Evolutionary conservation across 2,797 vertebrate genomes (phyloP), one percentile per base, ranked within the genome.

Genomic region (Acipenser ruthenus): DNA sequence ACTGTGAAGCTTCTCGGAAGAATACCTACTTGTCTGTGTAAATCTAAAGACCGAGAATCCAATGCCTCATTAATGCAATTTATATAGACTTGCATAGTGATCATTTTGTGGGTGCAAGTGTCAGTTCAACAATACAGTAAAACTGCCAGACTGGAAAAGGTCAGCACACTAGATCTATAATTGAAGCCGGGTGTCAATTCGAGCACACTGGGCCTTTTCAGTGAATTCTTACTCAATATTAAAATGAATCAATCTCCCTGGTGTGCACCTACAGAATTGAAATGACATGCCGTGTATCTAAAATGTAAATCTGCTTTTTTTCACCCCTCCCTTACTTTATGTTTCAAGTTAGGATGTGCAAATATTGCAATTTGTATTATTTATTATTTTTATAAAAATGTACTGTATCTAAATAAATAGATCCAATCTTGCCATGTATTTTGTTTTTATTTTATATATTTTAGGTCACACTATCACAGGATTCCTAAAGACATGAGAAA

Each of bases 1-100:
- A 37, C 23, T 37, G 8, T 8, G 9, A 63, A 12, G 49, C 7
- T 60, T 10, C 10, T 10, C 37, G 0, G 37, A 11, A 23, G 53
- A 18, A 12, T 49, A 12, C 18, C 13, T 12, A 52, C 49, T n/a
- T 59, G 65, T 66, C 65, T 11, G 12, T 60, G 48, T 49, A 51
- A 50, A 56, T 56, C 64, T 55, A 23, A 10, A n/a, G 55, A 69
- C 55, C 63, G 6, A 64, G 68, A 65, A 11, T 62, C 58, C 63
- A 61, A 23, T 12, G 67, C 50, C 66, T 65, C 70, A 62, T 71
- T 71, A 71, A 55, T 48, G 59, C 47, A 55, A 70, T 70, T 67
- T 70, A 55, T 60, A 52, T 53, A 59, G 23, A 18, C 66, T 18
- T 47, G 18, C 50, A 62, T 7, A 50, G 13, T 10, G 50, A 23